Base-by-base conservation (phyloP, 2,113 vertebrate genomes). In the Morone chrysops region DNA sequence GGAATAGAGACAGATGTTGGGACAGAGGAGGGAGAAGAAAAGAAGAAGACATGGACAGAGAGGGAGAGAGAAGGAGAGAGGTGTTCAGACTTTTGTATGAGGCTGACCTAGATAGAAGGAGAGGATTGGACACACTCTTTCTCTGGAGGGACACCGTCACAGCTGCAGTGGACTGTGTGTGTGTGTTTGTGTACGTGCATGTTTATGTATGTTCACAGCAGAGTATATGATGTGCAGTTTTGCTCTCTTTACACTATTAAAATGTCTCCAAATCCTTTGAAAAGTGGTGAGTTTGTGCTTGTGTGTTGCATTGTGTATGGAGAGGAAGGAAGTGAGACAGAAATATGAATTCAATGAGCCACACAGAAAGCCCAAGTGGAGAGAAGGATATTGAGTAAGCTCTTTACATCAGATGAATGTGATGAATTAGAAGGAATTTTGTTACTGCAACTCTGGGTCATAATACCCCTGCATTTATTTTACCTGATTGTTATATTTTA, bases 91-190 rank as follows among this genome's bases (percentile, higher is more conserved):
- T 90, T 85, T 84, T 89, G 81, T 86, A 71, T 67, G 81, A 91
- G 79, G 79, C 81, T 93, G 92, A 92, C 91, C 91, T 87, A 93
- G 81, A 92, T 92, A 91, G 86, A 81, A 59, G 70, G 51, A 87
- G 78, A 81, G 87, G 88, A 92, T 88, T 89, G 91, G 92, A 93
- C 91, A 92, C 91, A 90, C 85, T 89, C 38, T 8, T 67, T 91
- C 89, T 91, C 90, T 79, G 62, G 87, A 85, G 91, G 81, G 73
- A 88, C 87, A 60, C 83, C 47, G 80, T 85, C 80, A 89, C 87
- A 90, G 84, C 83, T 91, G 92, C 84, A 84, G 70, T 75, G 80
- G 65, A 80, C 72, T 78, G 40, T 66, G 53, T 74, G 71, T 81
- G 40, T 74, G 50, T 80, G 45, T 36, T 47, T 63, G 4, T 68